Percentiles rank a stretch among this genome's conserved stretches.
Evolutionary conservation across 2,797 vertebrate species (phyloP).

Genomic region (Gymnoscopelus braueri): DNA sequence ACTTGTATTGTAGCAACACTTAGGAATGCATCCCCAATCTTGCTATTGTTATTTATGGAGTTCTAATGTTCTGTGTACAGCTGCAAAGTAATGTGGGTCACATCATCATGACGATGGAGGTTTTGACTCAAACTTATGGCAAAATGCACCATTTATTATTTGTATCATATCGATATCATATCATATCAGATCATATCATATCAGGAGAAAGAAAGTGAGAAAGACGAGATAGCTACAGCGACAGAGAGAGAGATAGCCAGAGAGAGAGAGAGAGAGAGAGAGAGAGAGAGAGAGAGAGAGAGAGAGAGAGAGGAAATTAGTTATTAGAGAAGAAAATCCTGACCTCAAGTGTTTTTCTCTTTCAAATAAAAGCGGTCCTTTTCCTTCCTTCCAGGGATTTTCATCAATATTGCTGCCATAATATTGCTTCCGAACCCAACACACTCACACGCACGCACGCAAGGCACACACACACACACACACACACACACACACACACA

Average conservation of each 20-base stretch:
- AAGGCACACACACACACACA: conserved; percentile 27
- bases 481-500: conserved; percentile 36
- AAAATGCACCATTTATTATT: too few relatives aligned
- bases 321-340: conserved; percentile 50
- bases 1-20: too few relatives aligned
- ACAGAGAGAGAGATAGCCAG: background rate
- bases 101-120: too few relatives aligned
- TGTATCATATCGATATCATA: too few relatives aligned
- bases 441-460: conserved; percentile 7
- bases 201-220: too few relatives aligned
- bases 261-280: conserved; percentile 21
- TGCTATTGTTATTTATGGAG: too few relatives aligned
- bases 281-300: background rate
- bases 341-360: conserved; percentile 23
- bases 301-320: conserved; percentile 9
- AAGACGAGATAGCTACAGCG: background rate
- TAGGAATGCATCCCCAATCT: too few relatives aligned
- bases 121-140: too few relatives aligned
- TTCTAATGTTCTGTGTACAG: too few relatives aligned
- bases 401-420: conserved; percentile 64
- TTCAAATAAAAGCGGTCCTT: conserved; percentile 43
- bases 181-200: too few relatives aligned
- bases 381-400: conserved; percentile 59
- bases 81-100: too few relatives aligned
- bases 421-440: conserved; percentile 53